Base-by-base conservation (phyloP, 1,140 invertebrate genomes). In the Liolophura sinensis region DNA sequence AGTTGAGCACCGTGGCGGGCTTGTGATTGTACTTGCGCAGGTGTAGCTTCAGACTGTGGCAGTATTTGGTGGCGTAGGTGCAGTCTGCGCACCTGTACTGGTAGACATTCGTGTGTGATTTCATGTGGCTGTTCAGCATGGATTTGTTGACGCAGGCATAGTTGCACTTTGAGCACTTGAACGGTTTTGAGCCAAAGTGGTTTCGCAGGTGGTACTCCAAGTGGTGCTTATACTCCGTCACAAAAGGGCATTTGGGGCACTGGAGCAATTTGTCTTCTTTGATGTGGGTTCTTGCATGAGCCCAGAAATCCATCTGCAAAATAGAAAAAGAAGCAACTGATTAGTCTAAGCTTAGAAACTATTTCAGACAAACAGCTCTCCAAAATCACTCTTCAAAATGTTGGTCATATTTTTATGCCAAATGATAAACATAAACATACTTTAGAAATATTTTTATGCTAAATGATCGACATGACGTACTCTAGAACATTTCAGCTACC, bases 151-250 rank as follows among this genome's bases (percentile, higher is more conserved):
- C 97, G 79, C 97, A 99, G 11, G 80, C 75, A 70, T 85, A 86
- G 72, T 85, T 84, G 66, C 84, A 85, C 65, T 96, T 92, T 59
- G 88, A 72, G 82, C 98, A 99, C 78, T 96, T 95, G 86, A 95
- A 99, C 0, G 97, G 97, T 77, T 99, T 99, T 0, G 92, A 93
- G 12, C 95, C 95, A 73, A 92, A 90, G 82, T 99, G 98, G 81
- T 98, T 98, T 11, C 94, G 87, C 73, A 98, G 87, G 82, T 85
- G 98, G 78, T 99, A 99, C 76, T 99, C 96, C 16, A 99, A 83
- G 76, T 99, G 98, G 81, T 99, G 98, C 76, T 99, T 99, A 85
- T 96, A 97, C 79, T 99, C 96, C 0, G 98, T 99, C 0, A 98
- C 95, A 81, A 99, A 99, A 0, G 93, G 92, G 80, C 98, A 99